Evolutionary conservation across 1,140 invertebrate species (phyloP).

Genomic region (Melipona quadrifasciata): DNA sequence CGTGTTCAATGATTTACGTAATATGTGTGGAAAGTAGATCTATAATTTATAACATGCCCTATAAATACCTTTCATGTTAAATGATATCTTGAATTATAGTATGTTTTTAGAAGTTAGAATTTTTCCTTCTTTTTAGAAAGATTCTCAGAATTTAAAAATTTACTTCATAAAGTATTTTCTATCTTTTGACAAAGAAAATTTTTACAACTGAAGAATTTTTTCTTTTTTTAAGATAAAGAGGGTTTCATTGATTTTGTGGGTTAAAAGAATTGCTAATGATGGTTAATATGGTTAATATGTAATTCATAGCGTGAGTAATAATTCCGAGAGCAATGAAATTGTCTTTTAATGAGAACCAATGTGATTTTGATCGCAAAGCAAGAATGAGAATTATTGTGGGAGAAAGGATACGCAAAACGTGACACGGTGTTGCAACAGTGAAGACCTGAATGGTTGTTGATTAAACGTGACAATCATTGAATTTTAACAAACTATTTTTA

Average conservation of each 20-base stretch:
- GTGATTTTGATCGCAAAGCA: background rate
- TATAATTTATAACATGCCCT: background rate
- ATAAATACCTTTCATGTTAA: background rate
- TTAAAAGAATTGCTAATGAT: no score
- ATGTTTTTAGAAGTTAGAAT: background rate
- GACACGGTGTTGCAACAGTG: background rate
- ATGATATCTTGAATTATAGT: no score
- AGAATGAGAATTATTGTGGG: background rate
- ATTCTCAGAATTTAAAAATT: background rate
- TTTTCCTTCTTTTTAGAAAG: background rate
- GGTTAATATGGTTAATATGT: no score
- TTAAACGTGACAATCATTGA: background rate
- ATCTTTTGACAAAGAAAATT: no score
- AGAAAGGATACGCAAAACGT: background rate
- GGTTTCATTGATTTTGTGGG: no score
- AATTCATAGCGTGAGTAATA: background rate
- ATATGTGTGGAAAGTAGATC: background rate
- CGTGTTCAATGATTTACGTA: background rate
- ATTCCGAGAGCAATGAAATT: accelerated
- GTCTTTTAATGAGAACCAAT: background rate
- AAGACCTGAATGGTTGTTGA: background rate
- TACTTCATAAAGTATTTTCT: background rate
- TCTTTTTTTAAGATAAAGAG: no score
- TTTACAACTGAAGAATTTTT: no score
- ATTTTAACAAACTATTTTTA: slow-evolving; percentile 25